A percentile compares a stretch with the other conserved stretches of the same genome.
phyloP scores from a whole-genome alignment of 2,888 invertebrate genomes.

The Dioctria linearis region DNA sequence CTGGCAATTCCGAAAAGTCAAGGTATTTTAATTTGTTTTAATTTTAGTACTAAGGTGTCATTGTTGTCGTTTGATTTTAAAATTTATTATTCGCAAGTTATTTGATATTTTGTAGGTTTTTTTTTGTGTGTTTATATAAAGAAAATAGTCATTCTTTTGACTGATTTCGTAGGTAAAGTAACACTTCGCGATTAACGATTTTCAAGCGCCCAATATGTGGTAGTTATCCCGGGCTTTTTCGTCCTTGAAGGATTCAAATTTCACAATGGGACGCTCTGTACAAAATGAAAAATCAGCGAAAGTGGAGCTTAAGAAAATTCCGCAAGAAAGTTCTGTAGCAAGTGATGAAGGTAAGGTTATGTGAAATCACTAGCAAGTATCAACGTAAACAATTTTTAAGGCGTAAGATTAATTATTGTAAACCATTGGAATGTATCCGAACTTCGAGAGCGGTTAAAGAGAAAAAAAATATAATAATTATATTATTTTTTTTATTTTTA shows the following conservation, averaged over 20 bases:
- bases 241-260: slow-evolving; percentile 36
- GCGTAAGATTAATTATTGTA: not conserved
- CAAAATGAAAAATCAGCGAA: slow-evolving; percentile 43
- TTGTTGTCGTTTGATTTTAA: slow-evolving; percentile 36
- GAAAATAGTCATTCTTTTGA: not conserved
- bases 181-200: not conserved
- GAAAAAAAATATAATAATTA: no score
- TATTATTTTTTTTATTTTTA: no score
- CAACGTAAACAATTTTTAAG: not conserved
- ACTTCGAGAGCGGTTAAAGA: no score
- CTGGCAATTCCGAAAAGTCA: slow-evolving; percentile 3
- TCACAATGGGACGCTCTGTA: slow-evolving; percentile 35
- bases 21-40: not conserved
- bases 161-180: not conserved
- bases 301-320: not conserved
- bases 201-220: not conserved
- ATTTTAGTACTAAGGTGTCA: slow-evolving; percentile 24
- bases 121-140: not conserved
- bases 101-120: not conserved
- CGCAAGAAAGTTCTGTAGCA: slow-evolving; percentile 14
- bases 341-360: slow-evolving; percentile 42
- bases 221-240: not conserved
- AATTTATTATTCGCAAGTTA: slow-evolving; percentile 13
- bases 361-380: not conserved
- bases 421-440: not conserved